Evolutionary conservation across 1,140 invertebrate genomes (phyloP).

Genomic region (Rhopalosiphum maidis): DNA sequence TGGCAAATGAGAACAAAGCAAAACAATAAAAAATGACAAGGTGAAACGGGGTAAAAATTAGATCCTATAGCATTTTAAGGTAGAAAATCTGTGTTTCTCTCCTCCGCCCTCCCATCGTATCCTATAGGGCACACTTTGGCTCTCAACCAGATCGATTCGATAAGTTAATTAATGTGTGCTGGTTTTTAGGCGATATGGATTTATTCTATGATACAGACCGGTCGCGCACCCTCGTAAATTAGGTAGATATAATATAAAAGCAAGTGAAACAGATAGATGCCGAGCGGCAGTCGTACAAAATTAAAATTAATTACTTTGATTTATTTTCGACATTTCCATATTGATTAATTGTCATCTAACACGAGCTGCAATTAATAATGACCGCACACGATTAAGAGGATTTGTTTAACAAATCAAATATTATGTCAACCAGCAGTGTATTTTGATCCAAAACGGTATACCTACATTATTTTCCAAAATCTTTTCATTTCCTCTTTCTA

Average conservation of each 20-base stretch:
- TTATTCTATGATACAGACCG: constrained; percentile 6
- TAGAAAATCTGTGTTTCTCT: background rate
- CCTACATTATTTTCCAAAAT: background rate
- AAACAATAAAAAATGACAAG: background rate
- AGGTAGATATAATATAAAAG: constrained; percentile 3
- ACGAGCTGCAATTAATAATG: background rate
- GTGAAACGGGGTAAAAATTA: background rate
- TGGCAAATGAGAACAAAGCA: constrained; percentile 7
- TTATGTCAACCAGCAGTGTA: background rate
- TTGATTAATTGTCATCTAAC: constrained; percentile 12
- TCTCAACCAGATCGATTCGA: background rate
- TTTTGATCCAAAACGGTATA: background rate
- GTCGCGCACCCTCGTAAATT: background rate
- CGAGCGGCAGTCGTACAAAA: background rate
- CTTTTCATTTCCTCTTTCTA: background rate
- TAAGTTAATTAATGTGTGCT: background rate
- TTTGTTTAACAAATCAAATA: constrained; percentile 2
- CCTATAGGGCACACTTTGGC: background rate
- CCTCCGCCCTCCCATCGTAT: rapidly evolving
- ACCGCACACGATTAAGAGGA: background rate
- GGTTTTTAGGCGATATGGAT: background rate
- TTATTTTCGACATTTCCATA: constrained; percentile 3
- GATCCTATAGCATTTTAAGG: background rate
- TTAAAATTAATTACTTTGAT: constrained; percentile 13
- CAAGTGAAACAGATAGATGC: background rate